Base-by-base conservation (phyloP, 2,113 vertebrate species). In the Protomyctophum bolini region DNA sequence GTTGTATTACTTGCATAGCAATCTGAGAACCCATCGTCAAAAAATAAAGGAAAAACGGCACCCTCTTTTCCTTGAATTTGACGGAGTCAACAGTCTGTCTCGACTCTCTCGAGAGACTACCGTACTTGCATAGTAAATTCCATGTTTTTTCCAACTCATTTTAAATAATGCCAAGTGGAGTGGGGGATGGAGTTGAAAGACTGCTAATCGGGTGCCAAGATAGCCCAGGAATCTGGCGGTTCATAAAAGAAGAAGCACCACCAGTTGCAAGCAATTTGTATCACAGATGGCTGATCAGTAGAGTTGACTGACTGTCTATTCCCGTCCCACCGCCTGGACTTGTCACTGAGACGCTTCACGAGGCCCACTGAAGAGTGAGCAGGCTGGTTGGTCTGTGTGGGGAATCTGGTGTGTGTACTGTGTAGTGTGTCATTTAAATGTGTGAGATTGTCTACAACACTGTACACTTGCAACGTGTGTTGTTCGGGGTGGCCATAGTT, bases 201-300 rank as follows among this genome's bases (percentile, higher is more conserved):
- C 77, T 61, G 49, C 68, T 28, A 41, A 41, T 41, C 5, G 68
- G 79, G 61, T 82, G 90, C 90, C 88, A 91, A 88, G 71, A 71
- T 73, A 65, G 81, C 75, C 81, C 82, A 69, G 85, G 86, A 84
- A 82, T 81, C 87, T 91, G 90, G 90, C 89, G 54, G 71, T 86
- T 83, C 83, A 86, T 89, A 78, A 41, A 3, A 89, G 85, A 88
- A 88, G 73, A 71, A 80, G 75, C 9, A 75, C 80, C 84, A 86
- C 73, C 77, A 86, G 85, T 86, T 81, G 74, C 84, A 86, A 84
- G 89, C 89, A 85, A 84, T 91, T 93, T 91, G 83, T 86, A 86
- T 79, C 87, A 88, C 92, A 93, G 92, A 93, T 93, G 92, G 92
- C 87, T 89, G 90, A 91, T 91, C 89, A 91, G 87, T 87, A 88